Evolutionary conservation across 2,888 invertebrate species (phyloP).

Genomic region (Arctia plantaginis): DNA sequence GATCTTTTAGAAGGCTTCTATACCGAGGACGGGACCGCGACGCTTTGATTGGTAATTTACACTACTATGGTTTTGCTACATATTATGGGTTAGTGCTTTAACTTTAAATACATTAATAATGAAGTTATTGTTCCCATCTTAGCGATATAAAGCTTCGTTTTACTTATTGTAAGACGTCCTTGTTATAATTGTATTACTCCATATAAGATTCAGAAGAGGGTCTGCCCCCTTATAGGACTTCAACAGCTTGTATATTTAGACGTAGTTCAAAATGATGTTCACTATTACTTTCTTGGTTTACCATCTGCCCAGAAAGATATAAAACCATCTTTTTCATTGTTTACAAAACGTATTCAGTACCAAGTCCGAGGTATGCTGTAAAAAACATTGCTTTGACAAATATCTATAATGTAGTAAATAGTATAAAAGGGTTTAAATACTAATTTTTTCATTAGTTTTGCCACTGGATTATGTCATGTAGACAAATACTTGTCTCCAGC

Average conservation of each 20-base stretch:
- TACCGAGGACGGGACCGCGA: constrained; percentile 49
- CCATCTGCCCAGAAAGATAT: background rate
- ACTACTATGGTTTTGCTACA: constrained; percentile 43
- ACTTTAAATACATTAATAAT: constrained; percentile 13
- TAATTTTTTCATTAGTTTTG: background rate
- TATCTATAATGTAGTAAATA: background rate
- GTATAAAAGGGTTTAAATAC: no score
- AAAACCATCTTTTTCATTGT: background rate
- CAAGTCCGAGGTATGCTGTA: no score
- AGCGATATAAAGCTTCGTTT: constrained; percentile 17
- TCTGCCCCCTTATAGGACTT: background rate
- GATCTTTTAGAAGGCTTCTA: constrained; percentile 65
- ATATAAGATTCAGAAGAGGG: background rate
- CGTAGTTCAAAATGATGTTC: background rate
- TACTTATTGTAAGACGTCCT: constrained; percentile 9
- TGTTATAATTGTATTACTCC: constrained; percentile 11
- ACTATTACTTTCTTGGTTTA: background rate
- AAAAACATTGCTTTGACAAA: background rate
- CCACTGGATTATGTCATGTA: background rate
- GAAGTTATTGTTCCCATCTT: constrained; percentile 21
- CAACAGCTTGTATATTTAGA: background rate
- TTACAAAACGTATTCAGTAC: no score
- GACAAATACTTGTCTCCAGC: background rate
- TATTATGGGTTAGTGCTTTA: constrained; percentile 23
- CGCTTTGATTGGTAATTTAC: constrained; percentile 58